Base-by-base conservation (phyloP, 2,888 invertebrate species). In the Eristalis intricaria region DNA sequence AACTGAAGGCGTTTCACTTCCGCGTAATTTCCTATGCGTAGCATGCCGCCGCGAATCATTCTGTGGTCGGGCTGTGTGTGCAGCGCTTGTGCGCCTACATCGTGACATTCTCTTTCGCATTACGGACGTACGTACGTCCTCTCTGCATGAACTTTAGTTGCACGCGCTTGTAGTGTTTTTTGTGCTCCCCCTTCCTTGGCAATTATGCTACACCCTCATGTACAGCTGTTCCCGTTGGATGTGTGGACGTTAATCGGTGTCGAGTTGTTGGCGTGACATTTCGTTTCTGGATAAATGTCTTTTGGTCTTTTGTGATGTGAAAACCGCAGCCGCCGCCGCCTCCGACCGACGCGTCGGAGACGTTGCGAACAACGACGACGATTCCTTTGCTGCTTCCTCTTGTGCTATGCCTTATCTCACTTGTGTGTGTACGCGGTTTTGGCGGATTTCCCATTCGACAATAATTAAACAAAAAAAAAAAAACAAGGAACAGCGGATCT, bases 1-100 rank as follows among this genome's bases (percentile, higher is more conserved):
- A 78, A 78, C 68, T 38, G 63, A 87, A 79, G 86, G 86, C 86
- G 83, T 78, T 75, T 79, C 74, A 87, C 83, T 87, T 87, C 86
- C 86, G 86, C 86, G 86, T 87, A 87, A 87, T 87, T 83, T 87
- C 86, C 83, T 83, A 83, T 83, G 86, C 83, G 82, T 86, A 32
- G 83, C 83, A 65, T 71, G 71, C 63, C 66, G 78, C 83, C 79
- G 83, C 83, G 75, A 83, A 71, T 79, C 78, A 77, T 71, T 66
- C 66, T 74, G 60, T 4, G 56, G 19, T 50, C 19, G 50, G n/a
- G 60, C 35, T 73, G 74, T 69, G 13, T 83, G 75, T 71, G 74
- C 68, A n/a, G 4, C 43, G 63, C 58, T 83, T 60, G 74, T 83
- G 83, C 79, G 83, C 86, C 83, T 66, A 78, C 83, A 78, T 83